Conservation (phyloP, 2,888 invertebrate genomes). For the Synanthedon tipuliformis region DNA sequence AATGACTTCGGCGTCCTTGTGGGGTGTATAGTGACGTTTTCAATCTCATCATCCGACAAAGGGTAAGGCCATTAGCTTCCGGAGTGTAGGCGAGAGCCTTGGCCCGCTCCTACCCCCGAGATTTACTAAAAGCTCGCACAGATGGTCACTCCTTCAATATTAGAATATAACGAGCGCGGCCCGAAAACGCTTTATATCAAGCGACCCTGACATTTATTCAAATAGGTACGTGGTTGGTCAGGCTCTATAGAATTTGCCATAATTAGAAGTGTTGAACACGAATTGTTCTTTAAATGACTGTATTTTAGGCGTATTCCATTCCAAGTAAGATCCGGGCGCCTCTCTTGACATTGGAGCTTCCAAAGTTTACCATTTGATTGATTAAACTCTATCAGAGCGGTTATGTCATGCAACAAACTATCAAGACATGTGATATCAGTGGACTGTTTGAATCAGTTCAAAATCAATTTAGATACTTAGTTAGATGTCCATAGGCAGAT, state of each 20-base stretch:
- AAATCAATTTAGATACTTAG: too few species aligned
- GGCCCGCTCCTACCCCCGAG: not conserved
- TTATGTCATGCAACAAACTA: too few species aligned
- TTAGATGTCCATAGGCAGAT: too few species aligned
- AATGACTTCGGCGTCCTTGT: not conserved
- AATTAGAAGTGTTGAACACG: constrained; percentile 1
- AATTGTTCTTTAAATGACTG: not conserved
- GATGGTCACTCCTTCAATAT: constrained; percentile 7
- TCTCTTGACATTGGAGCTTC: too few species aligned
- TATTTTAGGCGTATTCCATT: too few species aligned
- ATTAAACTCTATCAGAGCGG: too few species aligned
- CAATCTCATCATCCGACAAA: constrained; percentile 3
- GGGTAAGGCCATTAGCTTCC: constrained; percentile 2
- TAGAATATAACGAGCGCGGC: constrained; percentile 7
- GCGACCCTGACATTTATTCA: constrained; percentile 1
- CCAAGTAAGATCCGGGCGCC: too few species aligned
- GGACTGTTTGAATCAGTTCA: too few species aligned
- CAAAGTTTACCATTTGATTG: too few species aligned
- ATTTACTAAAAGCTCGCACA: constrained; percentile 1
- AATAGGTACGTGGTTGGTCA: too few species aligned
- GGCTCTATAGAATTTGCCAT: too few species aligned
- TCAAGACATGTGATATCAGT: too few species aligned
- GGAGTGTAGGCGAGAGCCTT: constrained; percentile 5
- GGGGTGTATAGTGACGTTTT: not conserved
- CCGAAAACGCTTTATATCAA: constrained; percentile 2